Conservation (phyloP, 2,113 vertebrate genomes). For the Cairina moschata region DNA sequence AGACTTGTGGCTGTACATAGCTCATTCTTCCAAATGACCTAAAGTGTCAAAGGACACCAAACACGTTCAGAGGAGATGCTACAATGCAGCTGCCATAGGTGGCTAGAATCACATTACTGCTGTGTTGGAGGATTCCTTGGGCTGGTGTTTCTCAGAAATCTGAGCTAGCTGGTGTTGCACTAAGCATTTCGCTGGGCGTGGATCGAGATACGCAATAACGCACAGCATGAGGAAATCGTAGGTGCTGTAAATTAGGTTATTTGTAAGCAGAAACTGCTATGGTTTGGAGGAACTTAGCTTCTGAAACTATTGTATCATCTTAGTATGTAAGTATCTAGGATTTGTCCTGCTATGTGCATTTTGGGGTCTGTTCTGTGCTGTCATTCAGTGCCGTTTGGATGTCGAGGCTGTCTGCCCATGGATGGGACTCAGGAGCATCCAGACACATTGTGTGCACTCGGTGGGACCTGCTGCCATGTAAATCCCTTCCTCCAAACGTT, state of each 20-base stretch:
- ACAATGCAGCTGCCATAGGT: accelerated
- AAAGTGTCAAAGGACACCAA: not conserved
- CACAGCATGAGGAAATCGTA: not conserved
- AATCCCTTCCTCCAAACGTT: not conserved
- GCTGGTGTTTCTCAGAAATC: slow-evolving; percentile 26
- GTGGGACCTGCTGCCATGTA: not conserved
- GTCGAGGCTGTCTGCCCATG: not conserved
- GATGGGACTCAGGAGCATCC: not conserved
- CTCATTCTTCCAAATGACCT: not conserved
- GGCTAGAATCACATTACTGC: not conserved
- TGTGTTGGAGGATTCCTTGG: not conserved
- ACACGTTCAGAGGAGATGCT: not conserved
- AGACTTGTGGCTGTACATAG: not conserved
- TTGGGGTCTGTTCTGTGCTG: not conserved
- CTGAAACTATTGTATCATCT: not conserved
- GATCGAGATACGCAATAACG: not conserved
- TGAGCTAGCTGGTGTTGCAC: not conserved
- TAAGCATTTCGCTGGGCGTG: not conserved
- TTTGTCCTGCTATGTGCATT: not conserved
- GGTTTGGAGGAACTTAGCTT: not conserved
- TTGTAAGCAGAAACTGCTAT: not conserved
- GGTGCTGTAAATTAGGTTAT: not conserved
- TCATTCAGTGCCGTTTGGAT: not conserved
- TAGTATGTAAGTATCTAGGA: not conserved
- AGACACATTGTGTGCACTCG: not conserved